phyloP scores from a whole-genome alignment of 2,888 invertebrate species.

The Agonopterix heracliana region DNA sequence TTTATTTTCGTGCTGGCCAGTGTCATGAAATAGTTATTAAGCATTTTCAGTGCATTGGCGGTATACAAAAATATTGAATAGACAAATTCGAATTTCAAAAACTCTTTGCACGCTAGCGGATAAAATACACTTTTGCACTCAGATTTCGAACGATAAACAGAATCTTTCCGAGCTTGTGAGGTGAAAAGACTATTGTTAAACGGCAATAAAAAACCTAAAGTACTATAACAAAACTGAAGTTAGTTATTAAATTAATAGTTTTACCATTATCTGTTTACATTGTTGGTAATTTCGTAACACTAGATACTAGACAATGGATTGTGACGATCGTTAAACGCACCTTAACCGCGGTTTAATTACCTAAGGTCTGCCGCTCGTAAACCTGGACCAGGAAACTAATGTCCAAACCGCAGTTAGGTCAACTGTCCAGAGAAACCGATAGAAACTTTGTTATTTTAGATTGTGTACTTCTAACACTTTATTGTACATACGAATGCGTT shows the following conservation, averaged over 20 bases:
- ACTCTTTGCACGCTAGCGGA: too few species aligned
- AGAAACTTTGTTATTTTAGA: slow-evolving; percentile 4
- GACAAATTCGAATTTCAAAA: too few species aligned
- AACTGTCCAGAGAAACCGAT: slow-evolving; percentile 22
- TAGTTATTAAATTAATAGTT: not conserved
- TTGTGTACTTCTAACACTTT: not conserved
- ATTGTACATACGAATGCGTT: too few species aligned
- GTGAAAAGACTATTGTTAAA: too few species aligned
- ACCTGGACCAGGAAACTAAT: slow-evolving; percentile 60
- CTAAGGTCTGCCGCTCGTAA: slow-evolving; percentile 46
- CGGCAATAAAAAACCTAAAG: too few species aligned
- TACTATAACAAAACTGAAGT: not conserved
- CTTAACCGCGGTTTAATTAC: slow-evolving; percentile 63
- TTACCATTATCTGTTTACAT: slow-evolving; percentile 8
- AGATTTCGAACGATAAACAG: too few species aligned
- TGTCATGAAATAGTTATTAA: too few species aligned
- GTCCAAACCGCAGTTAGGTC: slow-evolving; percentile 63
- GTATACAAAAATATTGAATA: too few species aligned
- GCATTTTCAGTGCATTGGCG: too few species aligned
- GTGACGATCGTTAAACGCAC: slow-evolving; percentile 54
- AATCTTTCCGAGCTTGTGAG: too few species aligned
- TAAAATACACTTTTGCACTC: too few species aligned
- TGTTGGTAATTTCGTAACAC: slow-evolving; percentile 17
- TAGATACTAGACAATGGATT: slow-evolving; percentile 39
- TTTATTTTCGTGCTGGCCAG: too few species aligned